Evolutionary conservation across 2,113 vertebrate species (phyloP).

Genomic region (Monarcha castaneiventris): DNA sequence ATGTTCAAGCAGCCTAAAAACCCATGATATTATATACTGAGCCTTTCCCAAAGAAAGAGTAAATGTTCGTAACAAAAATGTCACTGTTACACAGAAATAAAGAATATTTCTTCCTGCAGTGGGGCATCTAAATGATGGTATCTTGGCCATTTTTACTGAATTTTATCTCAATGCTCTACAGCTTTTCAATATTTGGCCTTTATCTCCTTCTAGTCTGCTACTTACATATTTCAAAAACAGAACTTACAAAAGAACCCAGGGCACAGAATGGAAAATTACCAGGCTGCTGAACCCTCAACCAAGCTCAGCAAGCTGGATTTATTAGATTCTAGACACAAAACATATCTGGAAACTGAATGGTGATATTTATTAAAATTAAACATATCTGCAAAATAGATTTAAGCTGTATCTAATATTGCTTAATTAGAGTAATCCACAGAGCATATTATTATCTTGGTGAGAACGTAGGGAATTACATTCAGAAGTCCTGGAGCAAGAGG

Average conservation of each 20-base stretch:
- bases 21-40: rapidly evolving
- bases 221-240: background rate
- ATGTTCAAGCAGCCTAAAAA: background rate
- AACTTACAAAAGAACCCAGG: background rate
- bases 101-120: background rate
- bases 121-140: background rate
- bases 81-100: background rate
- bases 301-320: background rate
- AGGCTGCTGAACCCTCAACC: background rate
- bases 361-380: background rate
- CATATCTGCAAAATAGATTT: background rate
- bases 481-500: background rate
- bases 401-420: background rate
- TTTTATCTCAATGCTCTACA: background rate
- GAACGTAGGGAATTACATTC: background rate
- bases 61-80: background rate
- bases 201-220: background rate
- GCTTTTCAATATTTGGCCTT: background rate
- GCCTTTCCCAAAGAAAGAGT: background rate
- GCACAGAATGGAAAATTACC: background rate
- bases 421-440: background rate
- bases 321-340: background rate
- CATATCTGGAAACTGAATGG: background rate
- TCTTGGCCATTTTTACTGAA: background rate
- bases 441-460: background rate